Base-by-base conservation (phyloP, 2,888 invertebrate genomes). In the Chesias legatella region DNA sequence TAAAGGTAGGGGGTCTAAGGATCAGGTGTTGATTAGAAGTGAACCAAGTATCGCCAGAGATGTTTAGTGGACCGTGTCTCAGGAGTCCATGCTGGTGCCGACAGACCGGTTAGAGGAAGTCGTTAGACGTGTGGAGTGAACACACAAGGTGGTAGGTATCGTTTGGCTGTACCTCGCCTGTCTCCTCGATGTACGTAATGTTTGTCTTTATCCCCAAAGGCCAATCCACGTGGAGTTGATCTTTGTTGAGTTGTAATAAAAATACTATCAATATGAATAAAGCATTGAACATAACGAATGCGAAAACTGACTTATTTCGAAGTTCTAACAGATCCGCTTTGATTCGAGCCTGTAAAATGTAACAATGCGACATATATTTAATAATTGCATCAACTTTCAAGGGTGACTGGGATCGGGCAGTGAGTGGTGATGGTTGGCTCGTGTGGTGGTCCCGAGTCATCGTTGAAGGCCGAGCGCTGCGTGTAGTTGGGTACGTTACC, bases 241-340 rank as follows among this genome's bases (percentile, higher is more conserved):
- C 97, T 93, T 98, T 98, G 91, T 98, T 98, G 89, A 98, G 93
- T 93, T 99, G 98, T 83, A 99, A 94, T 88, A 99, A 94, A 90
- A 99, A 97, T 78, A 99, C 98, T 89, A 98, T 96, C 90, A 99
- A 94, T 83, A 98, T 97, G 93, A 98, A 99, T 79, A 99, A 93
- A 86, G 98, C 96, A 93, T 99, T 99, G 92, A 98, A 95, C 98
- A 99, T 98, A 91, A 98, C 95, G 93, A 98, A 98, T 79, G 96
- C 96, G 89, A 98, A 97, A 75, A 97, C 97, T 73, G 96, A 96
- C 88, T 98, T 97, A 93, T 98, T 98, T 77, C 98, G 92, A 77
- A 98, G 93, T 79, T 98, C 98, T 79, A 95, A 92, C 85, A 99
- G 91, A 88, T 98, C 97, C 71, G 90, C 90, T 73, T 96, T 96